Evolutionary conservation across 2,113 vertebrate species (phyloP).

Genomic region (Setophaga petechia): DNA sequence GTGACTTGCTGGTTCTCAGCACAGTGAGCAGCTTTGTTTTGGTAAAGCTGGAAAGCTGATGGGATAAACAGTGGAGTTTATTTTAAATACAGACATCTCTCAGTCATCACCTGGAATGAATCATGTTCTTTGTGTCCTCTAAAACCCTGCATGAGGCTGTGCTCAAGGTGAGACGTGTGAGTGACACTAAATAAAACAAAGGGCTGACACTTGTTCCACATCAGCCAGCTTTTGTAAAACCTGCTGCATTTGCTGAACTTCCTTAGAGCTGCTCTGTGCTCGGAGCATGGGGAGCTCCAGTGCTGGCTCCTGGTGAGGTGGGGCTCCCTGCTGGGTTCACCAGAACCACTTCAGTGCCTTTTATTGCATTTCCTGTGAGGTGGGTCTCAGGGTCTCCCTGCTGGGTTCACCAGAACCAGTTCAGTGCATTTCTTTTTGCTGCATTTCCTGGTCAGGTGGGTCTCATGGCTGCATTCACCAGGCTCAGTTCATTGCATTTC

Average conservation of each 20-base stretch:
- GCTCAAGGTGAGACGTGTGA: neutral
- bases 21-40: neutral
- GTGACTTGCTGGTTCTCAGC: neutral
- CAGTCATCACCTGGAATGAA: neutral
- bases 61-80: neutral
- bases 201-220: neutral
- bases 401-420: too few relatives aligned
- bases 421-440: too few relatives aligned
- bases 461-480: neutral
- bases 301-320: neutral
- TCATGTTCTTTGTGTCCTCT: neutral
- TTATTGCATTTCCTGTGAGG: neutral
- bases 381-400: neutral
- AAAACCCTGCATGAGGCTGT: neutral
- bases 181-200: neutral
- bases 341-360: accelerated
- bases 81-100: neutral
- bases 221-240: neutral
- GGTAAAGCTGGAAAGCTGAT: neutral
- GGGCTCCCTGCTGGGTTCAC: accelerated
- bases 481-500: neutral
- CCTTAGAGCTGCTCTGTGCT: accelerated
- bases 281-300: neutral
- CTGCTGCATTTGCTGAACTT: neutral
- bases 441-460: neutral